A percentile compares a stretch with the other conserved stretches of the same genome.
These are phyloP conservation scores for cat (Felis catus) DNA, from an alignment of 2,113 vertebrate species.

Conservation along the genomic window F.catus_Fca126_mat1.0 CM031419.1:156614501-156615000, in stretches of 20 bases:
- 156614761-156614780: neutral
- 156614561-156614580: neutral
- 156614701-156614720: constrained; percentile 15
- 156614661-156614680: neutral
- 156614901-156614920: neutral
- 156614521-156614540: no score
- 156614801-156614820: neutral
- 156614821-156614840: neutral
- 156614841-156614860: fast-evolving
- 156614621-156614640: constrained; percentile 24
- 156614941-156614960: neutral
- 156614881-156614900: neutral
- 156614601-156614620: neutral
- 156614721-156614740: neutral
- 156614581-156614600: neutral
- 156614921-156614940: neutral
- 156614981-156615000: neutral
- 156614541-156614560: neutral
- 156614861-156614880: neutral
- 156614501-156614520: no score
- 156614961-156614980: neutral
- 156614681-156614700: constrained; percentile 9
- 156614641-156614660: neutral
- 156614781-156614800: neutral
- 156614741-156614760: neutral